These are phyloP conservation scores for Siniperca undulata DNA, from an alignment of 2,797 vertebrate genomes.

Conservation along the genomic window DNA sequence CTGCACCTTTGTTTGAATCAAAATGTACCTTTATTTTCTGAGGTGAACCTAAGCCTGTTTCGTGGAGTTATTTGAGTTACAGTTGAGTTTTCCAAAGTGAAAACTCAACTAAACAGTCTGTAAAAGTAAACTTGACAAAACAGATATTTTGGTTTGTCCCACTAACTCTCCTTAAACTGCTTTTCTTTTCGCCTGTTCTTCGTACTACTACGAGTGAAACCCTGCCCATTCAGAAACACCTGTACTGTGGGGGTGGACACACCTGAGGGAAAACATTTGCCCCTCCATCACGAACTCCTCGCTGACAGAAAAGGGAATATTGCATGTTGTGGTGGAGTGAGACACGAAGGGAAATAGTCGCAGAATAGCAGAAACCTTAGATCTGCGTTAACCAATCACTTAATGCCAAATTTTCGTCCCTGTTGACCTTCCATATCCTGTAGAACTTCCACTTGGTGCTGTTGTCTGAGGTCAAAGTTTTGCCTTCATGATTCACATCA, in stretches of 20 bases:
- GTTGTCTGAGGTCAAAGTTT: not conserved
- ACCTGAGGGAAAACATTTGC: constrained; percentile 54
- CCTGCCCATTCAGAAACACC: constrained; percentile 32
- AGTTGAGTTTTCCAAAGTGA: constrained; percentile 41
- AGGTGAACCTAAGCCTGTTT: constrained; percentile 33
- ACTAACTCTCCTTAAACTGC: constrained; percentile 22
- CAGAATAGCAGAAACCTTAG: constrained; percentile 64
- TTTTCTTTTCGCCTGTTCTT: constrained; percentile 21
- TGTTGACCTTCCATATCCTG: not conserved
- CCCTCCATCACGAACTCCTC: constrained; percentile 69
- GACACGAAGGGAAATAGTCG: constrained; percentile 52
- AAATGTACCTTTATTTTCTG: constrained; percentile 39
- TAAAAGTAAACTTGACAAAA: constrained; percentile 64
- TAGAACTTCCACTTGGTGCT: not conserved
- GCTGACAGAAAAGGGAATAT: constrained; percentile 64
- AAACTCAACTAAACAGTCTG: constrained; percentile 70
- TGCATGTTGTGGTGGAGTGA: constrained; percentile 71
- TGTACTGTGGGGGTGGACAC: constrained; percentile 13
- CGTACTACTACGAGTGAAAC: constrained; percentile 16
- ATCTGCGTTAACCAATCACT: not conserved
- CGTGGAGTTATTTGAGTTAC: constrained; percentile 58
- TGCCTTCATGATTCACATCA: not conserved
- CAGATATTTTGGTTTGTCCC: constrained; percentile 68
- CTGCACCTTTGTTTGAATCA: constrained; percentile 47
- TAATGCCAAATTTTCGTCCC: not conserved